Evolutionary conservation across 1,140 invertebrate genomes (phyloP), one percentile per base, ranked within the genome.

Genomic region (Nasonia longicornis): DNA sequence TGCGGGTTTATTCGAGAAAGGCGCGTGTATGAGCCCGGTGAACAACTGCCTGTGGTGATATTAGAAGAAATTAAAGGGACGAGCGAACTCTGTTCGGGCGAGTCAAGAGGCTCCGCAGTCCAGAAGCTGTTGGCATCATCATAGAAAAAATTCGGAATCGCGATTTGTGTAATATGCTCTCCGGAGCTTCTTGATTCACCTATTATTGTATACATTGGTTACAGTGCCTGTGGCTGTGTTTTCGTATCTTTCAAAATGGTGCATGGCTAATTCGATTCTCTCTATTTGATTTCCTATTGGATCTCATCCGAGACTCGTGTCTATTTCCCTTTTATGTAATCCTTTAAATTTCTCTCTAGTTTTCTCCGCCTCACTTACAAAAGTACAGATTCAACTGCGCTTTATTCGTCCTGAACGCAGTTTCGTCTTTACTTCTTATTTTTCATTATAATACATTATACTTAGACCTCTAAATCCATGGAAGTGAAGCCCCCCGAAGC

Each of bases 381-480:
- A 88, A 88, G 84, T 87, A 88, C 87, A 89, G 86, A 85, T 85
- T 89, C 86, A 89, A 87, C 86, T 89, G 85, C 88, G 85, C 86
- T 89, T 85, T 89, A 86, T 85, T 87, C 77, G 81, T 82, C 81
- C 86, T 87, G 86, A 84, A 81, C 71, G 85, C 84, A 83, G 38
- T 42, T 42, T 42, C 38, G 38, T 42, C 38, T 42, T 42, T 42
- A 42, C 38, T 42, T 42, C 83, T 85, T 88, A 87, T 79, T 83
- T 79, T 79, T 85, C 87, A 87, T 81, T 86, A 85, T 87, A 87
- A 77, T 87, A 86, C 83, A 87, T 86, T 86, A 58, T 58, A 86
- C 85, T 85, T 87, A 88, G 52, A 77, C n/a, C 74, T 16, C 67
- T 81, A 81, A 35, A 77, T 86, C 80, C 83, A 87, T 89, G 87